A percentile compares a stretch with the other conserved stretches of the same genome.
Evolutionary conservation across 2,797 vertebrate species (phyloP).

Genomic region (Leucoraja ocellata): DNA sequence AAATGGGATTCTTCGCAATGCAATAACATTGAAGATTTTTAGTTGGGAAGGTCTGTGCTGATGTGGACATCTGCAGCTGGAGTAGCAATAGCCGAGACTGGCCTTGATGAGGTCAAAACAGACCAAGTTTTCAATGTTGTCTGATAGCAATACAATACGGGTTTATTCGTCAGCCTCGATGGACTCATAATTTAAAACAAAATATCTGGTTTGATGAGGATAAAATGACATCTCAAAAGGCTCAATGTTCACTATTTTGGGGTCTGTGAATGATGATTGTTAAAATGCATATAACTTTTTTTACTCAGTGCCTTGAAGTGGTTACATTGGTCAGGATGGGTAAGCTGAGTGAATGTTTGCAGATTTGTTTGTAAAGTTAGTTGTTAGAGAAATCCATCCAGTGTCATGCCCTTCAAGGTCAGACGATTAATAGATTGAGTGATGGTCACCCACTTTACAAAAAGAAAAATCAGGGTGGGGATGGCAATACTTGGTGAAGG

Average conservation of each 20-base stretch:
- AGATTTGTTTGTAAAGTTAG: background rate
- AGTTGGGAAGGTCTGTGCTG: background rate
- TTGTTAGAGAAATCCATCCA: background rate
- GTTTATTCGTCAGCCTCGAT: too few species aligned
- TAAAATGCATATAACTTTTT: background rate
- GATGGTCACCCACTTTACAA: background rate
- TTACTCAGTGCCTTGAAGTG: too few species aligned
- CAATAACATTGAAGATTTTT: background rate
- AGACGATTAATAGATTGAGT: background rate
- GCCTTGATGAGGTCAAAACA: background rate
- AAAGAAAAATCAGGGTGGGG: background rate
- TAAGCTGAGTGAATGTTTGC: background rate
- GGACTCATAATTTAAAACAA: background rate
- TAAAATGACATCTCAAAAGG: background rate
- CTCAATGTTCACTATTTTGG: background rate
- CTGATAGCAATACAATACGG: background rate
- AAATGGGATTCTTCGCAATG: background rate
- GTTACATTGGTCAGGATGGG: background rate
- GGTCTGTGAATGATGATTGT: background rate
- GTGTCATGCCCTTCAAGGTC: background rate
- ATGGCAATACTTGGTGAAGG: background rate
- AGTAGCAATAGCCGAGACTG: background rate
- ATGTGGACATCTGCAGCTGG: background rate
- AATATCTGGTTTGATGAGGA: background rate
- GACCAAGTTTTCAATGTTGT: background rate